These are phyloP conservation scores for Lipotes vexillifer DNA, from an alignment of 2,113 vertebrate species.

Conservation along the genomic window DNA sequence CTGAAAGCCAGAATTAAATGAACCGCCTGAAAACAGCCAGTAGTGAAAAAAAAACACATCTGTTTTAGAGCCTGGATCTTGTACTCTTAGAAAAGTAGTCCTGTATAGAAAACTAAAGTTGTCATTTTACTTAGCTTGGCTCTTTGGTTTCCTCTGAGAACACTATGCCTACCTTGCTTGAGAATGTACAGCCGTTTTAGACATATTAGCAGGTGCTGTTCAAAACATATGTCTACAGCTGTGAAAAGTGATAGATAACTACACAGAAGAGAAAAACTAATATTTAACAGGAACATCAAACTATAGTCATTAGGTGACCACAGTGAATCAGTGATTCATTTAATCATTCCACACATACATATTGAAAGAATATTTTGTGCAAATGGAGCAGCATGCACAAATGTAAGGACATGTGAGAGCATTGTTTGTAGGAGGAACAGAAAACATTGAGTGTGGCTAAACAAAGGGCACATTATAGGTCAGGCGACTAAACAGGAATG, in stretches of 20 bases:
- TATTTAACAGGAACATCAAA: neutral
- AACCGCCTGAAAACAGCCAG: slow-evolving; percentile 2
- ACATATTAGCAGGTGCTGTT: neutral
- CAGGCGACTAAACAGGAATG: neutral
- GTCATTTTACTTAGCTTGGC: neutral
- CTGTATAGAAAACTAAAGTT: neutral
- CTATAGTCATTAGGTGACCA: neutral
- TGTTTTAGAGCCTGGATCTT: neutral
- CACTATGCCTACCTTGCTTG: neutral
- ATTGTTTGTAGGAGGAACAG: neutral
- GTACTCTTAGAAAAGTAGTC: neutral
- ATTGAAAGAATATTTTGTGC: neutral
- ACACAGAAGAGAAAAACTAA: neutral
- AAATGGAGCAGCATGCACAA: neutral
- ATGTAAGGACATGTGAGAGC: neutral
- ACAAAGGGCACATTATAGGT: neutral
- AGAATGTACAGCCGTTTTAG: neutral
- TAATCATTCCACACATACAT: neutral
- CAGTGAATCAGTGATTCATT: neutral
- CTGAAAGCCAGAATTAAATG: neutral
- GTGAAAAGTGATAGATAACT: neutral
- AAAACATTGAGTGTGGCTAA: neutral
- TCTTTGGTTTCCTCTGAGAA: neutral
- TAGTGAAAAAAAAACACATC: neutral
- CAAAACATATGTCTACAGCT: neutral